Evolutionary conservation across 2,888 invertebrate genomes (phyloP).

Genomic region (Papilio gigon): DNA sequence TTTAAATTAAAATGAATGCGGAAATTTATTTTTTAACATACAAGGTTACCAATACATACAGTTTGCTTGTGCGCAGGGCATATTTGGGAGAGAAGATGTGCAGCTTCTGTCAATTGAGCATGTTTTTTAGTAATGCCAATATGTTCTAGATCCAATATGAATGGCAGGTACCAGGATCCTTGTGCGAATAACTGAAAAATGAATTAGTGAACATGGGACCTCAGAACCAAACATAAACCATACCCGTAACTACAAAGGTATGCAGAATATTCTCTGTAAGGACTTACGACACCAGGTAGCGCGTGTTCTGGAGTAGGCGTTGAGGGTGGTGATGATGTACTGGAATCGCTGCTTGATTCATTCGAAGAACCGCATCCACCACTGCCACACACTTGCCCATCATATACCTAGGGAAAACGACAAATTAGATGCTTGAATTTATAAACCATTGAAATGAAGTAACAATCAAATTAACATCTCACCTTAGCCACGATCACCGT

Average conservation of each 20-base stretch:
- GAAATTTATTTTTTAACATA: background rate
- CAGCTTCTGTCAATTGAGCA: conserved; percentile 91
- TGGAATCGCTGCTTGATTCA: conserved; percentile 97
- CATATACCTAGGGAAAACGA: conserved; percentile 64
- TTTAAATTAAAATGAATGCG: conserved; percentile 14
- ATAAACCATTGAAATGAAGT: background rate
- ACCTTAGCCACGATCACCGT: conserved; percentile 86
- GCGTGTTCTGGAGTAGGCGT: conserved; percentile 94
- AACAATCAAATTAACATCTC: conserved; percentile 38
- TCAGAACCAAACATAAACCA: background rate
- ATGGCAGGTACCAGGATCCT: conserved; percentile 88
- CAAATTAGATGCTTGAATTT: background rate
- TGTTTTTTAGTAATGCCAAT: conserved; percentile 92
- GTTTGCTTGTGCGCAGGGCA: conserved; percentile 89
- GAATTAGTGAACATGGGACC: conserved; percentile 1
- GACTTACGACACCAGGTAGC: conserved; percentile 93
- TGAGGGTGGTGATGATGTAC: conserved; percentile 95
- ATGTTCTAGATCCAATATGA: conserved; percentile 93
- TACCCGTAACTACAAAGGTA: background rate
- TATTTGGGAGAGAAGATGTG: conserved; percentile 88
- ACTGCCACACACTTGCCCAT: conserved; percentile 76
- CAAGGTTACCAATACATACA: conserved; percentile 61
- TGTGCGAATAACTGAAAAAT: conserved; percentile 88
- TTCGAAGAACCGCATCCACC: conserved; percentile 79
- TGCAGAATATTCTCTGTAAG: background rate